Base-by-base conservation (phyloP, 2,797 vertebrate genomes). In the Crotalus adamanteus region DNA sequence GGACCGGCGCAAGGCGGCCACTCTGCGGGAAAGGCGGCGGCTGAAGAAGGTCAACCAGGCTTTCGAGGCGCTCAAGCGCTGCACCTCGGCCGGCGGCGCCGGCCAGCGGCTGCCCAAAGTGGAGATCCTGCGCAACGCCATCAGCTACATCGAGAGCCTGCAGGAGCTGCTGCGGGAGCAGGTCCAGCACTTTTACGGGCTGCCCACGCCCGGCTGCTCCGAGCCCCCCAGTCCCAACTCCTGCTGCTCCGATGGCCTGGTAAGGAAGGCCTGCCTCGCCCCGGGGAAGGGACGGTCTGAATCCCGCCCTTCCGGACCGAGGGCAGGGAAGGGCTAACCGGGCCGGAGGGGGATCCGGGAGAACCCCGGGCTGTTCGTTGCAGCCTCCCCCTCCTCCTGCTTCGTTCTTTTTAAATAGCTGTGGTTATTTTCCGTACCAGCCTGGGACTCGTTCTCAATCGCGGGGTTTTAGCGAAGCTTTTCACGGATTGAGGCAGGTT, bases 1-100 rank as follows among this genome's bases (percentile, higher is more conserved):
- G 97, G 99, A 99, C 97, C 98, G 99, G 83, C 95, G 99, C 60
- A 98, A 98, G 96, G 99, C 99, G 0, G 99, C 99, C 97, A 99
- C 99, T 87, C 99, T 99, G 99, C 98, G 99, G 0, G 99, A 99
- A 96, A 98, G 99, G 60, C 98, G 99, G 88, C 97, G 99, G 88
- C 98, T 99, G 95, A 99, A 99, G 98, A 99, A 99, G 96, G 99
- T 99, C 92, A 99, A 99, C 97, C 98, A 99, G 11, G 99, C 99
- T 26, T 99, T 99, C 31, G 99, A 99, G 97, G 98, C 99, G 0
- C 97, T 99, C 94, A 98, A 99, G 93, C 98, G 99, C 55, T 99
- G 99, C 97, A 99, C 99, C 93, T 98, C 99, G 0, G 98, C 98
- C 95, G 99, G 99, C 96, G 99, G 99, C 96, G 99, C 99, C 91